Evolutionary conservation across 1,140 invertebrate species (phyloP).

Genomic region (Lepidurus packardi): DNA sequence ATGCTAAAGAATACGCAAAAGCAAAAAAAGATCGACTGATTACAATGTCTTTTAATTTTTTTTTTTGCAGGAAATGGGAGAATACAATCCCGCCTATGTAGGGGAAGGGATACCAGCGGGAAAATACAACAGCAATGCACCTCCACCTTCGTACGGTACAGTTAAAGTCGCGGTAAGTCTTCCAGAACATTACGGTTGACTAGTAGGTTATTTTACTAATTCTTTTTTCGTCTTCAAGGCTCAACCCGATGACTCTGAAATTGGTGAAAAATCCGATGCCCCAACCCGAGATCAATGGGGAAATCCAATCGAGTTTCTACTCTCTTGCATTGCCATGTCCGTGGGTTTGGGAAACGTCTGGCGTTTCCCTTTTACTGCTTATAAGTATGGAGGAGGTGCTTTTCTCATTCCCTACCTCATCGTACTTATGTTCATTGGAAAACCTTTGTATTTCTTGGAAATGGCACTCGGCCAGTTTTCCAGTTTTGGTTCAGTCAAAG

Average conservation of each 20-base stretch:
- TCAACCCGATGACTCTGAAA: neutral
- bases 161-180: slow-evolving; percentile 14
- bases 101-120: neutral
- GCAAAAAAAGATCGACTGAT: neutral
- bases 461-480: slow-evolving; percentile 50
- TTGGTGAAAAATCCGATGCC: slow-evolving; percentile 28
- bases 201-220: neutral
- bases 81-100: neutral
- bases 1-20: neutral
- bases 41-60: neutral
- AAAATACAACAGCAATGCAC: neutral
- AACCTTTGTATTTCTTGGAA: slow-evolving; percentile 51
- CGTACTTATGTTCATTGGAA: slow-evolving; percentile 53
- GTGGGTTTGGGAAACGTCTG: slow-evolving; percentile 53
- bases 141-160: neutral
- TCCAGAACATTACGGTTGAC: neutral
- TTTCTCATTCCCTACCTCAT: slow-evolving; percentile 54
- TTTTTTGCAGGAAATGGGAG: neutral
- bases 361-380: slow-evolving; percentile 50
- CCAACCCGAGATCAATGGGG: slow-evolving; percentile 35
- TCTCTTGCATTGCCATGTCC: slow-evolving; percentile 50
- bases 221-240: neutral
- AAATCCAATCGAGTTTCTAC: slow-evolving; percentile 38
- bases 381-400: slow-evolving; percentile 48
- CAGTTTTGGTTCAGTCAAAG: slow-evolving; percentile 44